Base-by-base conservation (phyloP, 2,888 invertebrate genomes). In the Apamea sordens region DNA sequence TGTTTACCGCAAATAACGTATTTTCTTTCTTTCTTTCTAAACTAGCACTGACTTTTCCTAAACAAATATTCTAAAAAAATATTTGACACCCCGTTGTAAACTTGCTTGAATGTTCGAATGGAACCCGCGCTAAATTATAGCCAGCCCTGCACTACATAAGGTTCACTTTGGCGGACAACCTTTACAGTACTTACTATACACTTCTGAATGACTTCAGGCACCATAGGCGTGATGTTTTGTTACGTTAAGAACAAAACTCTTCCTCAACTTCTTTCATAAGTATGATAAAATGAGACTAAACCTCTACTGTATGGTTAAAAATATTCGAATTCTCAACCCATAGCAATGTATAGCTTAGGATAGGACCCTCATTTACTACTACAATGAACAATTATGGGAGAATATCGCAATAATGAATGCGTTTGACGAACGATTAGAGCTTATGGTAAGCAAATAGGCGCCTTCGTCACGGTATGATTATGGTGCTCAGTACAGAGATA, bases 331-430 rank as follows among this genome's bases (percentile, higher is more conserved):
- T 67, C 24, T 11, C 44, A 47, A 36, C 8, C 24, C 18, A 56
- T 47, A 36, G 21, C 18, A 28, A 47, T 68, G 32, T 73, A 21
- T 21, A 50, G 68, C 13, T 24, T 10, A 64, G 24, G 53, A 75
- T 56, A 15, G 41, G 41, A 50, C 3, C 50, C 69, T 50, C 56
- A 65, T n/a, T 76, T 50, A 59, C 13, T 3, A 64, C 21, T 13
- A 81, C 76, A 80, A 81, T 81, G 65, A 32, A 76, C 80, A 81
- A 76, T 81, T 59, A 70, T 80, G 76, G 65, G 76, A 81, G 70
- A 70, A 70, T 76, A 70, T 50, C 18, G 32, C 59, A 68, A 53
- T 63, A 28, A 56, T 53, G 4, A 47, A 53, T 68, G 53, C 24
- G n/a, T 24, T 63, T 75, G 47, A 63, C 63, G 36, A 11, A 8